phyloP scores from a whole-genome alignment of 2,113 vertebrate genomes.

The Aspidoscelis tigris region DNA sequence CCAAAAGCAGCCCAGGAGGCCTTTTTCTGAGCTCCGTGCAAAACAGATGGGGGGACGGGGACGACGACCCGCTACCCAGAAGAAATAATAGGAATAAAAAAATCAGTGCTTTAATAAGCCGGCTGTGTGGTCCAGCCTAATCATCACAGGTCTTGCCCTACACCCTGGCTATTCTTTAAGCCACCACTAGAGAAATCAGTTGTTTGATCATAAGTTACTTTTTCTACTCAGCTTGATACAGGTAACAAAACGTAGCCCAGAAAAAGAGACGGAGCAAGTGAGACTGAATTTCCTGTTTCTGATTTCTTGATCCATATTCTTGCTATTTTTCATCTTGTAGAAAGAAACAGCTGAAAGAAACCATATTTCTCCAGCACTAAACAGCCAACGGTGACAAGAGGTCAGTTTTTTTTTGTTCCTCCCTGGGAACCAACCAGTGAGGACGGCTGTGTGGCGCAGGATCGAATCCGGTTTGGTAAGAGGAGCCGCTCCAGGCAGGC shows the following conservation, averaged over 20 bases:
- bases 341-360: slow-evolving; percentile 54
- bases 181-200: not conserved
- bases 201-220: slow-evolving; percentile 29
- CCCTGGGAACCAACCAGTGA: slow-evolving; percentile 53
- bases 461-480: slow-evolving; percentile 61
- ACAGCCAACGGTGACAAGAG: slow-evolving; percentile 74
- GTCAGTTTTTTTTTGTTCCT: slow-evolving; percentile 54
- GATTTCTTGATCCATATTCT: not conserved
- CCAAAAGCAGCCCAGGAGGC: slow-evolving; percentile 8
- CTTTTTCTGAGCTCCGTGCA: slow-evolving; percentile 30
- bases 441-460: slow-evolving; percentile 26
- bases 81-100: not conserved
- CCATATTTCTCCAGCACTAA: slow-evolving; percentile 55
- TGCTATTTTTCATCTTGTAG: slow-evolving; percentile 38
- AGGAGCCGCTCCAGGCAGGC: slow-evolving; percentile 70
- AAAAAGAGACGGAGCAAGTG: not conserved
- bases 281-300: not conserved
- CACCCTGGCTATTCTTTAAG: slow-evolving; percentile 12
- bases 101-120: not conserved
- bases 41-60: not conserved
- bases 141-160: not conserved
- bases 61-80: slow-evolving; percentile 1
- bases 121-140: not conserved
- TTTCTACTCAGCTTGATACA: not conserved
- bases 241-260: fast-evolving